Evolutionary conservation across 2,797 vertebrate genomes (phyloP).

Genomic region (Melanotaenia parkinsoni): DNA sequence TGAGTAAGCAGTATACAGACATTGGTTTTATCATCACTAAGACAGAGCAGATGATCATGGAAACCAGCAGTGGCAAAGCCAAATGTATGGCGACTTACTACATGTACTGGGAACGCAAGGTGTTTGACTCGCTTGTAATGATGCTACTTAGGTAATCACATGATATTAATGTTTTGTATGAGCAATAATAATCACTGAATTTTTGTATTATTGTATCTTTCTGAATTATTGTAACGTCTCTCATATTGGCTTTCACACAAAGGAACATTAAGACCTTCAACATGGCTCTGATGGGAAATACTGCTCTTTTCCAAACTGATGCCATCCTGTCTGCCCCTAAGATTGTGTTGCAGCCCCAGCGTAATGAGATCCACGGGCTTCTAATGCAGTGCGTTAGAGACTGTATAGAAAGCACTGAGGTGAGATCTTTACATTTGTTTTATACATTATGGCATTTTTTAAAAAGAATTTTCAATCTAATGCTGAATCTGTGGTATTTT

Average conservation of each 20-base stretch:
- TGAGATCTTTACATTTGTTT: constrained; percentile 55
- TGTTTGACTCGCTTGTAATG: constrained; percentile 85
- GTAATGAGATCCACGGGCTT: constrained; percentile 86
- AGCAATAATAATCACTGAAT: neutral
- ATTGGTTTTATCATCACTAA: constrained; percentile 89
- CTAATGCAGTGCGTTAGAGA: constrained; percentile 84
- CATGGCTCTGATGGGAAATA: constrained; percentile 76
- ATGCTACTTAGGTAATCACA: constrained; percentile 88
- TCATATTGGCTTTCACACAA: constrained; percentile 29
- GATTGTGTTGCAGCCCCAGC: constrained; percentile 88
- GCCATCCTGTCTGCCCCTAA: constrained; percentile 87
- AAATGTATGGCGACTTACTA: constrained; percentile 88
- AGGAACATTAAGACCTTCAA: constrained; percentile 92
- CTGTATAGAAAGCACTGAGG: constrained; percentile 91
- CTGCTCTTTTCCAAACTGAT: constrained; percentile 88
- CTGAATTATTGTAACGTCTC: constrained; percentile 2
- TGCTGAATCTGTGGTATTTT: neutral
- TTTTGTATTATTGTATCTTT: neutral
- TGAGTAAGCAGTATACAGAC: constrained; percentile 86
- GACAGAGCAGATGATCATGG: constrained; percentile 86
- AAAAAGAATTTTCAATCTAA: neutral
- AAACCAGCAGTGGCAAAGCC: constrained; percentile 88
- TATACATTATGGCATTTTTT: neutral
- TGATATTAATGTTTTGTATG: constrained; percentile 31
- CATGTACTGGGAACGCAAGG: constrained; percentile 88